phyloP scores from a whole-genome alignment of 2,797 vertebrate species.

The Rousettus madagascariensis region DNA sequence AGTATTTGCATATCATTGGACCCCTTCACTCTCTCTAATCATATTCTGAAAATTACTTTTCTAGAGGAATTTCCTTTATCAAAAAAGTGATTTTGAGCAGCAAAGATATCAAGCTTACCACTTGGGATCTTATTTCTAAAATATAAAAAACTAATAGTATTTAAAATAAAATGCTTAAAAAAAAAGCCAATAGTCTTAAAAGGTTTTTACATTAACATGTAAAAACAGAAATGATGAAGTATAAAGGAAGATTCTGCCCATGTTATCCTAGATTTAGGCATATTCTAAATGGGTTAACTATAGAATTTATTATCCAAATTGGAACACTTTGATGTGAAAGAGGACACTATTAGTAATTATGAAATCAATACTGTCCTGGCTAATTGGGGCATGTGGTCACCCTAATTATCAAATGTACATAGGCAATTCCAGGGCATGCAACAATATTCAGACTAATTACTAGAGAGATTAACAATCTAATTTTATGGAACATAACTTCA shows the following conservation, averaged over 20 bases:
- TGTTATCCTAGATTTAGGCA: not conserved
- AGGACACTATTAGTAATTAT: not conserved
- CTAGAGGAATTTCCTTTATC: constrained; percentile 20
- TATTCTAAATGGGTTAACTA: constrained; percentile 29
- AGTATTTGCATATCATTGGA: not conserved
- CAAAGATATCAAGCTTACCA: not conserved
- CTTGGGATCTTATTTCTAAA: not conserved
- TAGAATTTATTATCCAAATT: constrained; percentile 8
- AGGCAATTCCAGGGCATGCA: not conserved
- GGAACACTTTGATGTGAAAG: not conserved
- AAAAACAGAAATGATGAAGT: not conserved
- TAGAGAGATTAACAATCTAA: not conserved
- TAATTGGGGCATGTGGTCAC: not conserved
- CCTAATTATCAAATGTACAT: not conserved
- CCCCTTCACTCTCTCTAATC: not conserved
- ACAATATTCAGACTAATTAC: not conserved
- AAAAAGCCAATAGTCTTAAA: not conserved
- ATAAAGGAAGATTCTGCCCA: not conserved
- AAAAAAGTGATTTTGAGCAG: not conserved
- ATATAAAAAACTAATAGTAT: not conserved
- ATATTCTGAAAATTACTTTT: constrained; percentile 18
- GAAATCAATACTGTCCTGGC: not conserved
- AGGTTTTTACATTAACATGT: too few relatives aligned
- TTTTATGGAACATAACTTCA: not conserved
- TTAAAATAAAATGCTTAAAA: too few relatives aligned